These are phyloP conservation scores for Rhinoderma darwinii DNA, from an alignment of 2,113 vertebrate species.

Conservation along the genomic window DNA sequence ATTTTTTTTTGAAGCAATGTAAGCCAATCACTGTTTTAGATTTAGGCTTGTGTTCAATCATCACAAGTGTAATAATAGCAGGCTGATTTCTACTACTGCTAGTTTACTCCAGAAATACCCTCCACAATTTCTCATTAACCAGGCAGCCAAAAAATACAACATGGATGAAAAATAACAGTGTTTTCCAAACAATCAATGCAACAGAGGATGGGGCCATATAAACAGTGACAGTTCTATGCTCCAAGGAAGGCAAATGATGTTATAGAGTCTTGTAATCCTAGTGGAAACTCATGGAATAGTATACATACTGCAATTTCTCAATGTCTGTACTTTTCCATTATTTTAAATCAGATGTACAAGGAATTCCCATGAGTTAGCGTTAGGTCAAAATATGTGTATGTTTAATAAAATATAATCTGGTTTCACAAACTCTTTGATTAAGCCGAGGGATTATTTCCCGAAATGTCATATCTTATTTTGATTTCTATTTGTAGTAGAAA, in stretches of 20 bases:
- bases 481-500: not conserved
- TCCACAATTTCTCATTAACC: not conserved
- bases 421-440: constrained; percentile 36
- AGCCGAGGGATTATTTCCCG: constrained; percentile 6
- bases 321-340: not conserved
- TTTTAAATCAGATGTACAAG: not conserved
- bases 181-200: not conserved
- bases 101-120: not conserved
- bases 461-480: constrained; percentile 18
- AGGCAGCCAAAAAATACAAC: not conserved
- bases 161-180: not conserved
- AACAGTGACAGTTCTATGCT: not conserved
- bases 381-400: constrained; percentile 20
- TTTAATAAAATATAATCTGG: not conserved
- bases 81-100: not conserved
- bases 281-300: not conserved
- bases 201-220: not conserved
- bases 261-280: not conserved
- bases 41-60: not conserved
- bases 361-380: not conserved
- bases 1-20: not conserved
- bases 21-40: not conserved
- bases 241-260: not conserved
- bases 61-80: not conserved
- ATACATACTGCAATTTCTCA: not conserved